These are phyloP conservation scores for Chouioia cunea DNA, from an alignment of 2,888 invertebrate genomes.

Conservation along the genomic window DNA sequence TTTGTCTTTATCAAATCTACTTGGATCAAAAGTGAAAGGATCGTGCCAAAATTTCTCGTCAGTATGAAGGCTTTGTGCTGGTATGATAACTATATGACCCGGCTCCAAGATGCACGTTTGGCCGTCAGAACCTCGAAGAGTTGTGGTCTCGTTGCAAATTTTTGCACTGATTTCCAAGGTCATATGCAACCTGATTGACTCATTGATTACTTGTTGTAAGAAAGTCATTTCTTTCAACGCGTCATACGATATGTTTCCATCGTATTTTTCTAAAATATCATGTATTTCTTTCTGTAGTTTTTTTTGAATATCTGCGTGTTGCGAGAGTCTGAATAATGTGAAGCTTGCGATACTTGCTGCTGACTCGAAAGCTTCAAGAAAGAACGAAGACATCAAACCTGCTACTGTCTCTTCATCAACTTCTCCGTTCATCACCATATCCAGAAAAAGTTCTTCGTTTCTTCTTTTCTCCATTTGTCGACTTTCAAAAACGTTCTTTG, in stretches of 20 bases:
- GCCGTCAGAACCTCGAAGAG: conserved; percentile 53
- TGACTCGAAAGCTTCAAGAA: conserved; percentile 71
- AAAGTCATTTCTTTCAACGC: conserved; percentile 70
- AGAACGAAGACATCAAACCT: conserved; percentile 69
- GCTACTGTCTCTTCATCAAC: not conserved
- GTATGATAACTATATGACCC: conserved; percentile 49
- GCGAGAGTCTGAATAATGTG: conserved; percentile 68
- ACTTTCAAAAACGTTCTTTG: conserved; percentile 39
- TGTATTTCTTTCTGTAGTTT: conserved; percentile 68
- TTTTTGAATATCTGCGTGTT: conserved; percentile 68
- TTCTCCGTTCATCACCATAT: conserved; percentile 63
- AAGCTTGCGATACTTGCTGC: conserved; percentile 69
- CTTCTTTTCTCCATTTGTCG: conserved; percentile 55
- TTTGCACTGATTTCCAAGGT: conserved; percentile 44
- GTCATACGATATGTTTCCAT: conserved; percentile 68
- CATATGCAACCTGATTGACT: conserved; percentile 53
- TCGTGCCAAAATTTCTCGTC: conserved; percentile 32
- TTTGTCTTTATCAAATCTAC: conserved; percentile 30
- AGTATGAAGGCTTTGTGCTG: conserved; percentile 35
- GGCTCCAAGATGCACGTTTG: conserved; percentile 49
- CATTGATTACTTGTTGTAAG: conserved; percentile 69
- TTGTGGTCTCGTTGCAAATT: conserved; percentile 47
- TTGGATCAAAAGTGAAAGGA: conserved; percentile 32
- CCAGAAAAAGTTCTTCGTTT: conserved; percentile 66
- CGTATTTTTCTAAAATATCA: conserved; percentile 56